Percentiles rank a stretch among this genome's conserved stretches.
phyloP scores from a whole-genome alignment of 2,888 invertebrate species.

The Diarsia mendica region DNA sequence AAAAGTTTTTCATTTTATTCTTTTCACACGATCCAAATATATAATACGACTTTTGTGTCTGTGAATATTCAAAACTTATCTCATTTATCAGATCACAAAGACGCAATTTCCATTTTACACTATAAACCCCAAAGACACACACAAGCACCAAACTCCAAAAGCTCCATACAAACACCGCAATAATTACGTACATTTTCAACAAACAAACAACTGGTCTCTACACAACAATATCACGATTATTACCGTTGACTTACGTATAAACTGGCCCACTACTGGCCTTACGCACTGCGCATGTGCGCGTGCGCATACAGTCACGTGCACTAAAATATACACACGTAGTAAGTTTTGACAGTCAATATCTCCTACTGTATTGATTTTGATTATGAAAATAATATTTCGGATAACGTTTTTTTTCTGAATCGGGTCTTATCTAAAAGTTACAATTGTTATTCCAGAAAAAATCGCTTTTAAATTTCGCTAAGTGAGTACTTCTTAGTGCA shows the following conservation, averaged over 20 bases:
- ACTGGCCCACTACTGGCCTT: slow-evolving; percentile 88
- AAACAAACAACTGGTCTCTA: slow-evolving; percentile 75
- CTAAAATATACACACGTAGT: background rate
- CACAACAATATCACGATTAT: slow-evolving; percentile 86
- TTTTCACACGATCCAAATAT: background rate
- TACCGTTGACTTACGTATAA: slow-evolving; percentile 89
- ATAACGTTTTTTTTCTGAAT: background rate
- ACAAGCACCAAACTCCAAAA: background rate
- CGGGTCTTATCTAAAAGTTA: background rate
- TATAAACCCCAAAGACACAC: slow-evolving; percentile 7
- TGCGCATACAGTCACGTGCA: slow-evolving; percentile 56
- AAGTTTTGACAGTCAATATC: background rate
- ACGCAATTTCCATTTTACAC: background rate
- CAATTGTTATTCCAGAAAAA: background rate
- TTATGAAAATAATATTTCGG: background rate
- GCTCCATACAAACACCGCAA: slow-evolving; percentile 10
- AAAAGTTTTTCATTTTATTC: background rate
- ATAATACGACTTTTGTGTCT: background rate
- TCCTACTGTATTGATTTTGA: background rate
- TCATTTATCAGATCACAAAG: background rate
- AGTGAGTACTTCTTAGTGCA: background rate
- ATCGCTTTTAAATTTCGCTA: background rate
- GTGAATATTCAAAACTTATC: background rate
- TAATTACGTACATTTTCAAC: slow-evolving; percentile 37
- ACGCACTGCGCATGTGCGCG: slow-evolving; percentile 82